Evolutionary conservation across 2,797 vertebrate species (phyloP).

Genomic region (Mormyrops attenuatus): DNA sequence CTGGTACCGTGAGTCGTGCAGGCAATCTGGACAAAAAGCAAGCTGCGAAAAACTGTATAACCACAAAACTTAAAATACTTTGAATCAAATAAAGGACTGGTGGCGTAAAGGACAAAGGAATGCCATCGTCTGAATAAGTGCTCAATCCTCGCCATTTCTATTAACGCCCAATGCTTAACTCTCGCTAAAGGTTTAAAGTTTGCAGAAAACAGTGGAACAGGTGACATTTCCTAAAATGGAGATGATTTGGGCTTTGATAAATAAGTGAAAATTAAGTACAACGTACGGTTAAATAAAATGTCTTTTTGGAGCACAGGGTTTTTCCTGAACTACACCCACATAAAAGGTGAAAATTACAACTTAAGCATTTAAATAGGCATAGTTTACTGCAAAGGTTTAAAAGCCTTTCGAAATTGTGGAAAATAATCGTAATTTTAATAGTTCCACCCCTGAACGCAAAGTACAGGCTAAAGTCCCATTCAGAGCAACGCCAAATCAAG

Average conservation of each 20-base stretch:
- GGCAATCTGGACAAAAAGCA: slow-evolving; percentile 25
- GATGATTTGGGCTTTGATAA: not conserved
- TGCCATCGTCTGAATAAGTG: not conserved
- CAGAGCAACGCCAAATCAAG: not conserved
- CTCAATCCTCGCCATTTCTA: not conserved
- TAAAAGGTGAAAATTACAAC: not conserved
- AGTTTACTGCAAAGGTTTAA: not conserved
- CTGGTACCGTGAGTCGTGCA: slow-evolving; percentile 1
- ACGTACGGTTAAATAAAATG: not conserved
- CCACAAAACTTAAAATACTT: slow-evolving; percentile 29
- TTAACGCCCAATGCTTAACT: not conserved
- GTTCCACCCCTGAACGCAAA: not conserved
- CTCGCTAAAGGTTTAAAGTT: not conserved
- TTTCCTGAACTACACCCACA: not conserved
- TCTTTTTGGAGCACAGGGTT: not conserved
- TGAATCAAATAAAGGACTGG: slow-evolving; percentile 18
- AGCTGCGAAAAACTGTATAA: not conserved
- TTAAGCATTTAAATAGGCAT: not conserved
- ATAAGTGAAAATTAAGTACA: not conserved
- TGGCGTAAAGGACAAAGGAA: not conserved
- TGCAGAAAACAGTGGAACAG: not conserved
- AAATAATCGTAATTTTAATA: not conserved
- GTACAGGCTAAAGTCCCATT: not conserved
- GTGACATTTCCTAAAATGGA: not conserved
- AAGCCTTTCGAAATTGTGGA: not conserved